These are phyloP conservation scores for Lepidochitona cinerea DNA, from an alignment of 2,888 invertebrate species.

Conservation along the genomic window DNA sequence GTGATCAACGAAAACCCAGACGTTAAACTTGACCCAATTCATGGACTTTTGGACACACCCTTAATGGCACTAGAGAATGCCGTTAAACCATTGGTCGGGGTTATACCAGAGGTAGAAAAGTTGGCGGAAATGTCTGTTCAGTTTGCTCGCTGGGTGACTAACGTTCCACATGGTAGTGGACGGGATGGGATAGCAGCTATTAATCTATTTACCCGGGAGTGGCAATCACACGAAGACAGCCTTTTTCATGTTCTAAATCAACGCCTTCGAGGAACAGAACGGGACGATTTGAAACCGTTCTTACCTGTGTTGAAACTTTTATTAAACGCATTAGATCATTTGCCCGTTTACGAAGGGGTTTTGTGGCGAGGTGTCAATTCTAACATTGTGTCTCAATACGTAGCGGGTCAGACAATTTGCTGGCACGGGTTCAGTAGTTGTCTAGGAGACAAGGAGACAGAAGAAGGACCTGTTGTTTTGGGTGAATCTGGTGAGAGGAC, in stretches of 20 bases:
- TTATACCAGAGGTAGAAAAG: neutral
- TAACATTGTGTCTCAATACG: neutral
- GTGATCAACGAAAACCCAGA: neutral
- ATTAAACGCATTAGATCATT: neutral
- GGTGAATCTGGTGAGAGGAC: neutral
- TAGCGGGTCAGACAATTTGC: neutral
- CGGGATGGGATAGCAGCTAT: neutral
- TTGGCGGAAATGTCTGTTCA: neutral
- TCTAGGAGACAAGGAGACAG: neutral
- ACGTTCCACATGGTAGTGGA: neutral
- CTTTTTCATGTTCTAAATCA: neutral
- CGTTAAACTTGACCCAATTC: neutral
- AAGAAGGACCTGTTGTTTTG: neutral
- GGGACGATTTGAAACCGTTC: neutral
- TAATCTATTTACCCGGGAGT: neutral
- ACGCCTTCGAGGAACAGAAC: neutral
- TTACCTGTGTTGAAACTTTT: neutral
- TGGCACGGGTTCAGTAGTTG: conserved; percentile 4
- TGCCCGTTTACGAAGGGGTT: neutral
- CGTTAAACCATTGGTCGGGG: neutral
- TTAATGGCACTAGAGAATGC: neutral
- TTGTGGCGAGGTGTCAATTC: conserved; percentile 4
- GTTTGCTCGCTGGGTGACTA: neutral
- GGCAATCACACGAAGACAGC: neutral
- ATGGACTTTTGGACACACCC: neutral